Percentiles rank a stretch among this genome's conserved stretches.
Conservation (phyloP, 2,797 vertebrate species). For the Helostoma temminkii region DNA sequence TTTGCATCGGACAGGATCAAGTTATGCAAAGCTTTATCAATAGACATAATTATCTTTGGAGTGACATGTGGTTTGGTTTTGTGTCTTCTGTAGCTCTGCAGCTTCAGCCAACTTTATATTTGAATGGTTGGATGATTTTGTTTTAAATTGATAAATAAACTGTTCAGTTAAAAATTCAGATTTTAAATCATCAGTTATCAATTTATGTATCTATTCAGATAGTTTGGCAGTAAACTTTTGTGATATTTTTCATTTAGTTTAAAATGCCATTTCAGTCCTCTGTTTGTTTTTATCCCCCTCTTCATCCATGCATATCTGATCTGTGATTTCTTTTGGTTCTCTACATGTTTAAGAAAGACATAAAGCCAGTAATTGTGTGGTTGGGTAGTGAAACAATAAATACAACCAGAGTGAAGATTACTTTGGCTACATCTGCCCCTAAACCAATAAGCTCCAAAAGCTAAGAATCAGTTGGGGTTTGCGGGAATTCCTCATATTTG, state of each 20-base stretch:
- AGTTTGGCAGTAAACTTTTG: background rate
- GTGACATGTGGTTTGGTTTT: slow-evolving; percentile 24
- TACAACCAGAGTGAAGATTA: slow-evolving; percentile 44
- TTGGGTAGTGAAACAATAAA: slow-evolving; percentile 61
- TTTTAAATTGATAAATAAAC: slow-evolving; percentile 4
- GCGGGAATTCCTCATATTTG: slow-evolving; percentile 43
- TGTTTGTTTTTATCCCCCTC: slow-evolving; percentile 16
- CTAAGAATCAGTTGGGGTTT: slow-evolving; percentile 28
- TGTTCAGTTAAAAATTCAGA: slow-evolving; percentile 8
- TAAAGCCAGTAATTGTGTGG: slow-evolving; percentile 32
- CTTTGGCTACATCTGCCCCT: slow-evolving; percentile 52
- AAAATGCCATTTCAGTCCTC: slow-evolving; percentile 23
- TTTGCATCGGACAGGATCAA: too few species aligned
- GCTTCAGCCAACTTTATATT: slow-evolving; percentile 22
- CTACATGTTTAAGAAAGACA: slow-evolving; percentile 33
- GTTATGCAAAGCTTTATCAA: too few species aligned
- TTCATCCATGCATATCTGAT: slow-evolving; percentile 32
- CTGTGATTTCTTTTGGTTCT: slow-evolving; percentile 45
- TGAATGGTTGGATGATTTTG: slow-evolving; percentile 29
- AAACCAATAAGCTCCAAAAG: slow-evolving; percentile 45
- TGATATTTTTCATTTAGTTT: slow-evolving; percentile 18
- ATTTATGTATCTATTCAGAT: too few species aligned
- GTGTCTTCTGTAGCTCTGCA: slow-evolving; percentile 23
- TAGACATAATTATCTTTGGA: slow-evolving; percentile 73
- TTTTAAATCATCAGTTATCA: slow-evolving; percentile 18